Evolutionary conservation across 2,888 invertebrate species (phyloP), one percentile per base, ranked within the genome.

Genomic region (Ceratothoa steindachneri): DNA sequence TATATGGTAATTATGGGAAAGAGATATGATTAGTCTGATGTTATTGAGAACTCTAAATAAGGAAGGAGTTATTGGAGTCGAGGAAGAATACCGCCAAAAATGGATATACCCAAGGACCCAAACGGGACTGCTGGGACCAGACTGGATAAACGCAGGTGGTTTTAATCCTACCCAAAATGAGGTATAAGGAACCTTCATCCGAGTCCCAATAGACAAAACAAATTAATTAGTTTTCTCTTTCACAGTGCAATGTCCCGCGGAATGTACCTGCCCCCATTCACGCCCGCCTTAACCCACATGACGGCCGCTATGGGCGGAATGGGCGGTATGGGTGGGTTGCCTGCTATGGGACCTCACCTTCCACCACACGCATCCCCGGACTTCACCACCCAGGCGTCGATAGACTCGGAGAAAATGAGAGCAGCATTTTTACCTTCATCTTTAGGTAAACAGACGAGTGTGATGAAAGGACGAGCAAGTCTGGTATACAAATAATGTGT

Each of bases 231-330:
- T 15, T 9, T 41, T 15, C 5, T 41, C 41, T 9, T 41, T 60
- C 31, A n/a, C 72, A 76, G 75, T 28, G 75, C 75, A 22, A 76
- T 76, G 73, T 76, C 75, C 3, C 72, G 75, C 19, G 75, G 75
- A 1, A 76, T 76, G 75, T 76, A 72, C 29, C 73, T 52, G 1
- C 75, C 69, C 2, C 75, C 72, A 41, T 76, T 76, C 72, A 66
- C 75, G 2, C 75, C 75, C 41, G 69, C 75, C 29, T 64, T 76
- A 12, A 76, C 75, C 67, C 75, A 76, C 70, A 76, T 76, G 75
- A 76, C 75, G 27, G 75, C 75, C 5, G 75, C 75, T n/a, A 76
- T 76, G 75, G 72, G 75, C 3, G 72, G 75, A 12, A 76, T 76
- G 72, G 75, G 75, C 19, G 75, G 72, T 22, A 76, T 76, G 72